Base-by-base conservation (phyloP, 2,113 vertebrate genomes). In the Syrrhaptes paradoxus region DNA sequence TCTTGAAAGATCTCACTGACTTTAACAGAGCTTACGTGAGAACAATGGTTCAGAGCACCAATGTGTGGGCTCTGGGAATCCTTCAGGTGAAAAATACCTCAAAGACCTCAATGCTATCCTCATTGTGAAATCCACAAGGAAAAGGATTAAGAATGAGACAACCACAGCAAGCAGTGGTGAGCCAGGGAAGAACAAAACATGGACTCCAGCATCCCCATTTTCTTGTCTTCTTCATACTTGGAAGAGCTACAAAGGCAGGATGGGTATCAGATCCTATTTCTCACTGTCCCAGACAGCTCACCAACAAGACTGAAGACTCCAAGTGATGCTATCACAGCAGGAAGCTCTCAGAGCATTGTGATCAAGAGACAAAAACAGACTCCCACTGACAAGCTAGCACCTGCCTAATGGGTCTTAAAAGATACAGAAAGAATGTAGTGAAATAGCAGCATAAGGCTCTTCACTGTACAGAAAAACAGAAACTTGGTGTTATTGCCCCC, bases 251-350 rank as follows among this genome's bases (percentile, higher is more conserved):
- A 70, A n/a, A 45, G 4, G 22, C 57, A 21, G 38, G 16, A 32
- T 46, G 41, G 49, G 29, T 26, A 46, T 36, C 38, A 43, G 34
- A 41, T 55, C 34, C 2, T 13, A 48, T 51, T 77, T 74, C 51
- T 81, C 55, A 20, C 46, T 77, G 83, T 28, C 68, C 41, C 68
- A 95, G 79, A 70, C 65, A 83, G 88, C 49, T 58, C 74, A 66
- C 4, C 71, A 80, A 14, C 25, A 15, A 55, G 65, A 29, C 58
- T 26, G 34, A 78, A 72, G 89, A 19, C 92, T 95, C 79, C 45
- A 61, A 43, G 91, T 13, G 94, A 97, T 95, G 24, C 78, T 95
- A 96, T 97, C 96, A 52, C 26, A 13, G 46, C 3, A 77, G 41
- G 62, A 73, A 84, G 28, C 46, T 76, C 45, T 75, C n/a, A 17